Conservation (phyloP, 2,797 vertebrate genomes). For the Remorina albescens region DNA sequence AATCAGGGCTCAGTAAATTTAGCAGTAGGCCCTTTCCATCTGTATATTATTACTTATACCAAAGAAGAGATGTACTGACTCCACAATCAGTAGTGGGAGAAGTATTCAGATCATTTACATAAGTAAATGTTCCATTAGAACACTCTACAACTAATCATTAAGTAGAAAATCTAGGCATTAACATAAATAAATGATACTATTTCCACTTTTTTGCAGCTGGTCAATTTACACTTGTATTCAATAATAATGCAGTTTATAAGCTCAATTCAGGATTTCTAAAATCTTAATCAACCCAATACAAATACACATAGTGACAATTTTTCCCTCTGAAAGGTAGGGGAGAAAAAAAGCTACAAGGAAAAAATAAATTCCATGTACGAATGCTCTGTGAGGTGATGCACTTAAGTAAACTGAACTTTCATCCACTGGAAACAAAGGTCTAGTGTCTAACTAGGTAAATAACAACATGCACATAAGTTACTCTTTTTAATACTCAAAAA, state of each 20-base stretch:
- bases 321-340: too few species aligned
- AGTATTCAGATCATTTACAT: not conserved
- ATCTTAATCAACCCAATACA: not conserved
- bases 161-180: not conserved
- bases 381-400: too few species aligned
- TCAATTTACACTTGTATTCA: not conserved
- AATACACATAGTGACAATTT: not conserved
- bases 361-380: too few species aligned
- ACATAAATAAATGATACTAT: not conserved
- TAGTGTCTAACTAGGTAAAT: not conserved
- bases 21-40: not conserved
- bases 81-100: not conserved
- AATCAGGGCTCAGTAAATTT: not conserved
- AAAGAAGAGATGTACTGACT: not conserved
- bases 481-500: too few species aligned
- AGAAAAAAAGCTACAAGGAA: too few species aligned
- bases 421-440: not conserved
- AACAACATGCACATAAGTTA: too few species aligned
- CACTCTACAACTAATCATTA: not conserved
- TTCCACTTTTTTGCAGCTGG: not conserved
- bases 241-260: not conserved
- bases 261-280: too few species aligned
- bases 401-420: too few species aligned
- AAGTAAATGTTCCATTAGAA: not conserved
- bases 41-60: not conserved